phyloP scores from a whole-genome alignment of 1,140 invertebrate genomes.

The Andricus grossulariae region DNA sequence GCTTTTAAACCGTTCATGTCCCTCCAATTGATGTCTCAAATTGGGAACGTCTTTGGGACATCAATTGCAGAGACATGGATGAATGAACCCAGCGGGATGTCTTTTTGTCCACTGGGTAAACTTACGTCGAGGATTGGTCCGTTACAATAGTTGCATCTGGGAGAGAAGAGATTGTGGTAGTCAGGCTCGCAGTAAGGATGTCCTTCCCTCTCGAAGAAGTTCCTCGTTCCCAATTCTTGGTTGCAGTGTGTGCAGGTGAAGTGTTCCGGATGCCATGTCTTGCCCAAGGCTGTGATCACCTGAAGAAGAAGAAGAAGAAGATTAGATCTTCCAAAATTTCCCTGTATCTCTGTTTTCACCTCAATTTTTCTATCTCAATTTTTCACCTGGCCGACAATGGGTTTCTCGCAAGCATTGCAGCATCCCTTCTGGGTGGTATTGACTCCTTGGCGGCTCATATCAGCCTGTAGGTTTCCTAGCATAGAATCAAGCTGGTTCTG shows the following conservation, averaged over 20 bases:
- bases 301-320: conserved; percentile 62
- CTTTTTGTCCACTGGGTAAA: conserved; percentile 1
- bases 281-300: conserved; percentile 96
- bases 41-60: too few species aligned
- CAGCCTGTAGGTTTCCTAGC: conserved; percentile 90
- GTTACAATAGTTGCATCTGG: conserved; percentile 98
- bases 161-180: conserved; percentile 98
- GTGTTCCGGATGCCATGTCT: conserved; percentile 99
- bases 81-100: too few species aligned
- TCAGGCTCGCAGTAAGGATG: conserved; percentile 98
- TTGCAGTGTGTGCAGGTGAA: conserved; percentile 98
- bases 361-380: too few species aligned
- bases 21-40: too few species aligned
- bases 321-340: conserved; percentile 20
- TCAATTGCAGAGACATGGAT: too few species aligned
- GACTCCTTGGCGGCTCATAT: conserved; percentile 98
- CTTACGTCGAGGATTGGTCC: conserved; percentile 98
- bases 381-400: conserved; percentile 95
- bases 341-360: not conserved
- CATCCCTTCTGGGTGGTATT: conserved; percentile 98
- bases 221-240: conserved; percentile 96
- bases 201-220: conserved; percentile 98
- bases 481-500: conserved; percentile 91
- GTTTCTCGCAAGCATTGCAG: conserved; percentile 98
- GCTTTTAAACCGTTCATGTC: not conserved